Base-by-base conservation (phyloP, 1,140 invertebrate genomes). In the Pseudoatta argentina region DNA sequence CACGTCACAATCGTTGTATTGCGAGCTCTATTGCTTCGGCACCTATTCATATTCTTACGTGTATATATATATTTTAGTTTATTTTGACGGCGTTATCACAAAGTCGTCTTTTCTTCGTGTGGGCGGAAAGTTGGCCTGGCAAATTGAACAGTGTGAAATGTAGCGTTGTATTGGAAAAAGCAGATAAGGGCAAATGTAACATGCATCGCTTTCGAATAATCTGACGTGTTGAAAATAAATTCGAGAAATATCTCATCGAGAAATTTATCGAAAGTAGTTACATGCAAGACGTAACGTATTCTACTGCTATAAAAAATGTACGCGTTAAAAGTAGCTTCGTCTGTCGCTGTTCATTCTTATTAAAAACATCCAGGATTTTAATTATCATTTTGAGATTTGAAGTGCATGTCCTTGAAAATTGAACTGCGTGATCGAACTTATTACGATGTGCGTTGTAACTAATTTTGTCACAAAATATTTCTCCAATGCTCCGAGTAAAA, bases 181-280 rank as follows among this genome's bases (percentile, higher is more conserved):
- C 30, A 72, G 67, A 48, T 82, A 82, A 71, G 77, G 57, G n/a
- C 48, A 67, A 71, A 71, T 81, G 77, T 55, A 71, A 69, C 63
- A 39, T 55, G 18, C 44, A 66, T 78, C 39, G 75, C 21, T 79
- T 21, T 81, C 48, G 48, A 57, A 69, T 69, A 81, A 81, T 81
- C 18, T 48, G 30, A 5, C 34, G 34, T 44, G 8, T 34, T 30
- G 30, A 81, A 81, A 71, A 81, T 81, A 81, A 78, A 78, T 27
- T 51, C 18, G 44, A 30, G 64, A 71, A 55, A 57, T 18, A 69
- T 81, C 63, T 81, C 64, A 8, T 27, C 30, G 30, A 55, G 27
- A 48, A 81, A 55, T 81, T 81, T 69, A 69, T 53, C n/a, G 48
- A 79, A 69, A 79, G 27, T 67, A 67, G 61, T 79, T 81, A 39